Evolutionary conservation across 2,888 invertebrate genomes (phyloP), one percentile per base, ranked within the genome.

Genomic region (Cataglyphis rosenhaueri): DNA sequence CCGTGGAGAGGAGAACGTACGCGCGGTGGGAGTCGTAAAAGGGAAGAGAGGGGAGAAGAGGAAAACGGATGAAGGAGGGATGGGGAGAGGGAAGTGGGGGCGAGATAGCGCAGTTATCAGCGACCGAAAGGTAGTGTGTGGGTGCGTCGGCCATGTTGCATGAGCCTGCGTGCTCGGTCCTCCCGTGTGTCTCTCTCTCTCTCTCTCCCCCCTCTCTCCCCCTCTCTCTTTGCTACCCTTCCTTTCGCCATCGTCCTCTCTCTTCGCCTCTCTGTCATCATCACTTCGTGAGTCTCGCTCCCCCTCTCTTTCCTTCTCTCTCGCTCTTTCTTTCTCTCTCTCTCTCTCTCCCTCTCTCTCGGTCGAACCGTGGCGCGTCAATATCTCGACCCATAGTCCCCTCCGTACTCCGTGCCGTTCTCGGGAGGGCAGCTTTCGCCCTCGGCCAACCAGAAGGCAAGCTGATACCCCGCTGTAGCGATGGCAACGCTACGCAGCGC

Each of bases 381-480:
- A 93, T 93, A 93, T 90, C 92, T 90, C 91, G 91, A 82, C 88
- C 88, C 84, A 84, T 88, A 84, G 71, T 82, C 81, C 73, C 83
- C 79, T 25, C 25, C 75, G 84, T 85, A 74, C 84, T 86, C 74
- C 83, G 68, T 81, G 76, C 84, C 70, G 81, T 76, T 64, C 57
- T 83, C 79, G 41, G 73, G 85, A 78, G 66, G 85, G 84, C 82
- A 57, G 68, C 75, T 74, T 83, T 88, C 88, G 88, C 48, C 88
- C 87, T 88, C 89, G 88, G 89, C 94, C 94, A 94, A 94, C 93
- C 94, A 93, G 93, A 91, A 90, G 85, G 87, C 94, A 92, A 90
- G 94, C 90, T 93, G 93, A 93, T 94, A 93, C 91, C 91, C 90
- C 89, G 90, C 89, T 93, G 94, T 94, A 94, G 93, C 94, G 94